These are phyloP conservation scores for Mesopsocus fuscifrons DNA, from an alignment of 2,888 invertebrate species.

Conservation along the genomic window DNA sequence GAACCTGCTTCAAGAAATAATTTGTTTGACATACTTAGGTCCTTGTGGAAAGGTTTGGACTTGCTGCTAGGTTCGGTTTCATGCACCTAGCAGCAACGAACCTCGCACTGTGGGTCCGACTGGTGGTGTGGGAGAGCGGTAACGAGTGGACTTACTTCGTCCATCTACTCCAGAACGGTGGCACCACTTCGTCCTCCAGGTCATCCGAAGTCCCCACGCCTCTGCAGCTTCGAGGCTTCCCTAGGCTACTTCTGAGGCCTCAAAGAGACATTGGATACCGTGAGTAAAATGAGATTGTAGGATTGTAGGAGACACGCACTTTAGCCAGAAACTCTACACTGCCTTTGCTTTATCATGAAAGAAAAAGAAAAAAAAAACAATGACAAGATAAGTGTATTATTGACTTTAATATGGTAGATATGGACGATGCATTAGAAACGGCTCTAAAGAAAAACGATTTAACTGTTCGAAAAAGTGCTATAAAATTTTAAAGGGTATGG, in stretches of 20 bases:
- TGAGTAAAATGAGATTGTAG: conserved; percentile 16
- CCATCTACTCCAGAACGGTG: conserved; percentile 24
- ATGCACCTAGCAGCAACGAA: conserved; percentile 34
- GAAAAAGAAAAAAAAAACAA: too few species aligned
- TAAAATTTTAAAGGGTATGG: too few species aligned
- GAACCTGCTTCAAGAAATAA: too few species aligned
- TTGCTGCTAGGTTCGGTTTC: conserved; percentile 31
- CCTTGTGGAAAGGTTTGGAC: conserved; percentile 29
- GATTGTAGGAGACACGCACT: background rate
- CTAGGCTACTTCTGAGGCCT: conserved; percentile 24
- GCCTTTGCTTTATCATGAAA: too few species aligned
- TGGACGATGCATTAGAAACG: too few species aligned
- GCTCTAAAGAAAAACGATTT: too few species aligned
- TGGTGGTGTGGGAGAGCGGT: conserved; percentile 32
- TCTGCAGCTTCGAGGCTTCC: conserved; percentile 26
- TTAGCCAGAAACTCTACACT: too few species aligned
- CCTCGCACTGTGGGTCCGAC: conserved; percentile 31
- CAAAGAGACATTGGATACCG: conserved; percentile 21
- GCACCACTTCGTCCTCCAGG: conserved; percentile 18
- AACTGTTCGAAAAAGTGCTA: too few species aligned
- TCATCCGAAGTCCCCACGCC: conserved; percentile 22
- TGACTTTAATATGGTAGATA: too few species aligned
- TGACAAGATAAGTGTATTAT: too few species aligned
- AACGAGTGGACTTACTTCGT: conserved; percentile 32
- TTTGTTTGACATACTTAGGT: too few species aligned